Percentiles rank a stretch among this genome's conserved stretches.
These are phyloP conservation scores for Phrynosoma platyrhinos DNA, from an alignment of 2,113 vertebrate genomes.

Conservation along the genomic window DNA sequence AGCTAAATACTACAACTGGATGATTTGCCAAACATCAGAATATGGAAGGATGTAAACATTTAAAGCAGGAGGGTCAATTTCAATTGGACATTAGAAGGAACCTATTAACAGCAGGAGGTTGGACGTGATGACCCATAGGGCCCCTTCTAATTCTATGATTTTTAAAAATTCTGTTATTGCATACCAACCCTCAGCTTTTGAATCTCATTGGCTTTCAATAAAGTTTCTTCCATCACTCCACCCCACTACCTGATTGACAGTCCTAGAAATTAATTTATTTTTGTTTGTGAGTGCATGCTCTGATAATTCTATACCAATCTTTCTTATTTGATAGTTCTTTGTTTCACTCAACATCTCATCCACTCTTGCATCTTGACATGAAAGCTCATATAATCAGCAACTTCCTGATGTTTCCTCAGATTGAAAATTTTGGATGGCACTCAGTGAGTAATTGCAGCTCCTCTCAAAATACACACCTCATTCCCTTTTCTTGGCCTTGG, in stretches of 20 bases:
- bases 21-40: no score
- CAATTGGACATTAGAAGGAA: no score
- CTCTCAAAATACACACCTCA: constrained; percentile 9
- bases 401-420: constrained; percentile 7
- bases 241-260: not conserved
- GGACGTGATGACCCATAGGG: no score
- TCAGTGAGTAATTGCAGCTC: constrained; percentile 19
- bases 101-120: no score
- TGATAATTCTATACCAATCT: constrained; percentile 28
- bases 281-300: not conserved
- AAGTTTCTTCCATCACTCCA: not conserved
- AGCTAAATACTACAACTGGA: no score
- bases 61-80: no score
- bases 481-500: constrained; percentile 22
- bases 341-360: not conserved
- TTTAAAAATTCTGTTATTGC: not conserved
- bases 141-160: no score
- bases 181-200: not conserved
- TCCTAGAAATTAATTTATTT: not conserved
- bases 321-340: constrained; percentile 9
- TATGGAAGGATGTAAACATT: no score
- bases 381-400: constrained; percentile 26
- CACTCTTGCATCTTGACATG: constrained; percentile 1
- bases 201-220: not conserved
- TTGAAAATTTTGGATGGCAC: not conserved